Evolutionary conservation across 2,888 invertebrate species (phyloP), one percentile per base, ranked within the genome.

Genomic region (Craniophora ligustri): DNA sequence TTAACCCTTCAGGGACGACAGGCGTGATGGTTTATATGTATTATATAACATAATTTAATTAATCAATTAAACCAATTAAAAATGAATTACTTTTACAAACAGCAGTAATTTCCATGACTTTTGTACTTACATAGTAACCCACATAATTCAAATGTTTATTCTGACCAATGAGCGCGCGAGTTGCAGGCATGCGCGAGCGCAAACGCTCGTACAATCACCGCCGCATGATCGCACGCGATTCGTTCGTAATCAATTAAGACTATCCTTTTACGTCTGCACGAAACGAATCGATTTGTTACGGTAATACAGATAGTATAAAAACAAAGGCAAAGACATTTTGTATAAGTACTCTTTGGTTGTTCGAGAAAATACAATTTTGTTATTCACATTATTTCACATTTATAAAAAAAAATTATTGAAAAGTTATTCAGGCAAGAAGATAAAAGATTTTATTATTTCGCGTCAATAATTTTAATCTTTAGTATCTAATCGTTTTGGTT

Each of bases 121-220:
- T 57, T 50, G 47, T 39, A 31, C 51, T 57, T 57, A 67, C 75
- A 72, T 55, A 67, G 57, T 72, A 67, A 75, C 75, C 72, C 31
- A 72, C 45, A 72, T 72, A 67, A 67, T 47, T 62, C 31, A 54
- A 28, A 57, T 60, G 61, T 54, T 44, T 46, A 31, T 36, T 45
- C 38, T 18, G 39, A 56, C 62, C 75, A 75, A 72, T 67, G 49
- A 56, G 42, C n/a, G 35, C 16, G 13, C 38, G 40, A 35, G 45
- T 50, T 42, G 40, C 28, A 23, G 34, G 57, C 61, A 59, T 74
- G 75, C 64, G 75, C 67, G 19, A 28, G 44, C 60, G 55, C 63
- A 51, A 31, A 21, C 35, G 15, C 34, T 34, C 46, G 8, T 47
- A 70, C 67, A 64, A 63, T 71, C 72, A 57, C 72, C 40, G 48